These are phyloP conservation scores for Ciconia boyciana DNA, from an alignment of 2,113 vertebrate genomes.

Conservation along the genomic window DNA sequence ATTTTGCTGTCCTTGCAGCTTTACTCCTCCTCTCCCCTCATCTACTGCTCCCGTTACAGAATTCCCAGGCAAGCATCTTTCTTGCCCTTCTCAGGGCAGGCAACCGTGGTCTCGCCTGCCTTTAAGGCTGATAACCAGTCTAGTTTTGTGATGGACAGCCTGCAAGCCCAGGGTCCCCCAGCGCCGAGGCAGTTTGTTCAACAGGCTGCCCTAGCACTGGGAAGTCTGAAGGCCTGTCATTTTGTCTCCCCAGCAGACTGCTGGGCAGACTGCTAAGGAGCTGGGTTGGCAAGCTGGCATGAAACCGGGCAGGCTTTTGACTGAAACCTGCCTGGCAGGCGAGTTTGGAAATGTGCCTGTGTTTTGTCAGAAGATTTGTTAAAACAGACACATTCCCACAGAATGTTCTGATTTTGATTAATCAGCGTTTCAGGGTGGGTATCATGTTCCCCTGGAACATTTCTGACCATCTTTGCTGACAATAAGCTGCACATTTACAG, in stretches of 20 bases:
- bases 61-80: background rate
- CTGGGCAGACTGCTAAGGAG: background rate
- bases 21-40: background rate
- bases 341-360: background rate
- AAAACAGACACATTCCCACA: conserved; percentile 10
- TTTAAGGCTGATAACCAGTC: background rate
- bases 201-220: background rate
- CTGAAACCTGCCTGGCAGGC: conserved; percentile 32
- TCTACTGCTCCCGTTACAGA: background rate
- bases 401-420: conserved; percentile 23
- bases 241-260: background rate
- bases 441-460: background rate
- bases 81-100: background rate
- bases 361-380: conserved; percentile 41
- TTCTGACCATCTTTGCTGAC: background rate
- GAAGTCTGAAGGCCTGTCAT: background rate
- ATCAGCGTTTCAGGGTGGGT: background rate
- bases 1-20: background rate
- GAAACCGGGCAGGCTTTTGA: background rate
- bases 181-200: background rate
- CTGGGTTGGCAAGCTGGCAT: background rate
- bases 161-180: background rate
- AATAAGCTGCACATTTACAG: background rate
- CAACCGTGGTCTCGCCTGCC: background rate
- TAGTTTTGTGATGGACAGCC: background rate